Evolutionary conservation across 2,888 invertebrate genomes (phyloP).

Genomic region (Caenorhabditis wallacei): DNA sequence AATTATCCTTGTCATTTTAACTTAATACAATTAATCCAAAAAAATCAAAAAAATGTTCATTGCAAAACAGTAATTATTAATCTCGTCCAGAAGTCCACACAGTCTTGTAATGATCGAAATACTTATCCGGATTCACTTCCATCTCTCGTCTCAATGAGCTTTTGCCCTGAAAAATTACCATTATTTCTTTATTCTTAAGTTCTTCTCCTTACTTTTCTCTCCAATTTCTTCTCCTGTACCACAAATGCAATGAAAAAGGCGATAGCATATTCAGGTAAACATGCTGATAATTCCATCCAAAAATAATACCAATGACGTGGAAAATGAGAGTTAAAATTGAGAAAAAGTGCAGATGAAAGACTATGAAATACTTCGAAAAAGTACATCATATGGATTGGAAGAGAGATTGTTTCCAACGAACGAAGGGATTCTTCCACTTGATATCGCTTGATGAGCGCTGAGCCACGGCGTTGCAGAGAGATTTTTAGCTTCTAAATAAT

Average conservation of each 20-base stretch:
- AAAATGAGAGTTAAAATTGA: conserved; percentile 14
- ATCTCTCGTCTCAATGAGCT: conserved; percentile 15
- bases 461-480: conserved; percentile 25
- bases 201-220: conserved; percentile 5
- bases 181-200: too few species aligned
- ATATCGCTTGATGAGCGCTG: conserved; percentile 33
- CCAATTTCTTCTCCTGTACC: conserved; percentile 18
- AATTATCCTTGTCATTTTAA: too few species aligned
- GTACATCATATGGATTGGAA: conserved; percentile 51
- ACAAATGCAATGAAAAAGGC: conserved; percentile 30
- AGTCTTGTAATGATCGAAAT: conserved; percentile 38
- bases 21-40: too few species aligned
- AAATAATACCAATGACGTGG: conserved; percentile 38
- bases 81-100: conserved; percentile 18
- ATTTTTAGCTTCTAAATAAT: conserved; percentile 13
- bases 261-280: conserved; percentile 42
- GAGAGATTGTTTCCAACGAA: conserved; percentile 14
- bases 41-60: too few species aligned
- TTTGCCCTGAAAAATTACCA: conserved; percentile 14
- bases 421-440: conserved; percentile 51
- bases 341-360: conserved; percentile 26
- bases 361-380: conserved; percentile 34
- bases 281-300: conserved; percentile 27
- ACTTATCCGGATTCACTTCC: conserved; percentile 17
- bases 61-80: background rate